These are phyloP conservation scores for Tromatobia lineatoria DNA, from an alignment of 2,888 invertebrate species.

Conservation along the genomic window DNA sequence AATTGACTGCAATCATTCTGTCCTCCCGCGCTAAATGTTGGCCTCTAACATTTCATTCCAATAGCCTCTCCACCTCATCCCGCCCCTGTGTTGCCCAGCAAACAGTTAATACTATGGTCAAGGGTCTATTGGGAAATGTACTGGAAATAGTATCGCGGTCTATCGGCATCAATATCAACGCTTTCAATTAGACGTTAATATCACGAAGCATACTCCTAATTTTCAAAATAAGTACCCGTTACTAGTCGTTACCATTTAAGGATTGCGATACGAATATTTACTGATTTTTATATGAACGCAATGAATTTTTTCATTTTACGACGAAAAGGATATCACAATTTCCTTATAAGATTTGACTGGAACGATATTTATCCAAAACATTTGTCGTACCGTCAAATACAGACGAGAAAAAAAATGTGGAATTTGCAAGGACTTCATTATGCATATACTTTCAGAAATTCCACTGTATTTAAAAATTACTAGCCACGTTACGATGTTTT, in stretches of 20 bases:
- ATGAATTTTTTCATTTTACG: too few relatives aligned
- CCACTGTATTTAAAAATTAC: too few relatives aligned
- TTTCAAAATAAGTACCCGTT: neutral
- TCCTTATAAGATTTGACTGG: too few relatives aligned
- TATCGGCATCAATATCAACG: slow-evolving; percentile 18
- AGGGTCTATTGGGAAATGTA: slow-evolving; percentile 46
- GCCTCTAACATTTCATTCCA: slow-evolving; percentile 57
- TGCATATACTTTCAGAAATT: too few relatives aligned
- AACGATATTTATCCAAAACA: too few relatives aligned
- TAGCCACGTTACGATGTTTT: too few relatives aligned
- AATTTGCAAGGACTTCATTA: too few relatives aligned
- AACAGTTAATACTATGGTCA: slow-evolving; percentile 31
- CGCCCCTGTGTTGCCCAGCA: slow-evolving; percentile 16
- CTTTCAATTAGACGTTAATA: slow-evolving; percentile 12
- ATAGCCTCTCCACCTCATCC: slow-evolving; percentile 24
- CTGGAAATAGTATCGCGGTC: slow-evolving; percentile 4
- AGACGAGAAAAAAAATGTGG: too few relatives aligned
- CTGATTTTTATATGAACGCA: neutral
- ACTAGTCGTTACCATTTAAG: neutral
- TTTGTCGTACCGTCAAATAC: too few relatives aligned
- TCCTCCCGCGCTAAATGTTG: slow-evolving; percentile 60
- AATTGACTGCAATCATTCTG: slow-evolving; percentile 67
- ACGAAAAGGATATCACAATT: too few relatives aligned
- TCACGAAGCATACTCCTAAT: neutral
- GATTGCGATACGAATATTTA: neutral